phyloP scores from a whole-genome alignment of 2,113 vertebrate genomes.

The Protobothrops mucrosquamatus region DNA sequence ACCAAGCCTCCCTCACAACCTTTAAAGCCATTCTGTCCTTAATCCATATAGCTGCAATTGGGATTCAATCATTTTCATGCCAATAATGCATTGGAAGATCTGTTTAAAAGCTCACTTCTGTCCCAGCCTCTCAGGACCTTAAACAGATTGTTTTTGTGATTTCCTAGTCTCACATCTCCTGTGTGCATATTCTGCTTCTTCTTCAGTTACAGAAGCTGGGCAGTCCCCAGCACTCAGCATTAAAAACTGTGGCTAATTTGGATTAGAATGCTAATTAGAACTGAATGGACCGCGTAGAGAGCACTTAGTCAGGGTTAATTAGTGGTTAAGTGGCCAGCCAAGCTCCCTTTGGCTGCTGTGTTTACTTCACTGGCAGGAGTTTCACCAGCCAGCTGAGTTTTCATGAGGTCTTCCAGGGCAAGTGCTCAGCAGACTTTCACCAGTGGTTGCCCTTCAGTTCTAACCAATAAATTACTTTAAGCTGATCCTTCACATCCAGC shows the following conservation, averaged over 20 bases:
- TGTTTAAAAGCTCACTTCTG: not conserved
- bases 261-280: conserved; percentile 64
- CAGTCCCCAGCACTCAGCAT: not conserved
- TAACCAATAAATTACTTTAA: not conserved
- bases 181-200: not conserved
- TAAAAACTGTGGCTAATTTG: conserved; percentile 48
- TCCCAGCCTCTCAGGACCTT: not conserved
- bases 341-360: not conserved
- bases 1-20: not conserved
- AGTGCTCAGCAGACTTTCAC: not conserved
- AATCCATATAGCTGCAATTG: not conserved
- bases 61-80: conserved; percentile 2
- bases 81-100: not conserved
- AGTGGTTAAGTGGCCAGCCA: conserved; percentile 51
- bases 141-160: not conserved
- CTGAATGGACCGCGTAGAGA: conserved; percentile 46
- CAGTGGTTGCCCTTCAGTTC: not conserved
- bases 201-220: conserved; percentile 19
- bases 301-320: conserved; percentile 61
- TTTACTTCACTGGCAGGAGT: not conserved
- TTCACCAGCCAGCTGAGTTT: not conserved
- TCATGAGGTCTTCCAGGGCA: not conserved
- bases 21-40: not conserved
- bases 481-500: not conserved
- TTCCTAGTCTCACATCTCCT: not conserved